Evolutionary conservation across 2,797 vertebrate genomes (phyloP), one percentile per base, ranked within the genome.

Genomic region (Gymnopithys bicolor): DNA sequence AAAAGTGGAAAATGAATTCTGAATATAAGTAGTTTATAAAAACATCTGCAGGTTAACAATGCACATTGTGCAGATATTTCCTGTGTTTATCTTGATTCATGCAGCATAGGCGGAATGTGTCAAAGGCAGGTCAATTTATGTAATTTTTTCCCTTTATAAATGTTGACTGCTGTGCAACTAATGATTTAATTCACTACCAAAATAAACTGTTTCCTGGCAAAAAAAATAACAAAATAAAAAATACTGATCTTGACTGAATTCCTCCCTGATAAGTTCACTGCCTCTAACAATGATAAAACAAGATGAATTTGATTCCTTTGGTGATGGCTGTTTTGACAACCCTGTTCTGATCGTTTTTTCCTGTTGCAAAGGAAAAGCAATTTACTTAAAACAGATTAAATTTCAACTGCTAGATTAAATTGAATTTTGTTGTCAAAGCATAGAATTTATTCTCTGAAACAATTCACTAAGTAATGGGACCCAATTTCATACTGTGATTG

Each of bases 51-150:
- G 73, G 49, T 56, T 84, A 90, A 97, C 93, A 91, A 92, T 88
- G 89, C 77, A 78, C 91, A 96, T 90, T 97, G 95, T 97, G 41
- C 43, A 81, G 90, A 41, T 45, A 67, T 96, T 97, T 98, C 96
- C 96, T 96, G 83, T 96, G 86, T 93, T 80, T 94, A 53, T 95
- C 66, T 21, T 53, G 64, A 73, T 91, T 78, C 76, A 5, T 53
- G 41, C 55, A 58, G 67, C 75, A 71, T 45, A 84, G 79, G 71
- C 70, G 84, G 79, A 80, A 75, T 84, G 88, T 94, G 92, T 89
- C 91, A 97, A 89, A 93, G 59, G 28, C 82, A 71, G 85, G 83
- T 80, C 87, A 89, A 73, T 89, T 78, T 68, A 45, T 89, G 85
- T 95, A 62, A 84, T 58, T 87, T 78, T 93, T 90, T 89, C 90